These are phyloP conservation scores for Lycopodina hypogea DNA, from an alignment of 37 sponge, comb jelly and placozoan species.

Conservation along the genomic window DNA sequence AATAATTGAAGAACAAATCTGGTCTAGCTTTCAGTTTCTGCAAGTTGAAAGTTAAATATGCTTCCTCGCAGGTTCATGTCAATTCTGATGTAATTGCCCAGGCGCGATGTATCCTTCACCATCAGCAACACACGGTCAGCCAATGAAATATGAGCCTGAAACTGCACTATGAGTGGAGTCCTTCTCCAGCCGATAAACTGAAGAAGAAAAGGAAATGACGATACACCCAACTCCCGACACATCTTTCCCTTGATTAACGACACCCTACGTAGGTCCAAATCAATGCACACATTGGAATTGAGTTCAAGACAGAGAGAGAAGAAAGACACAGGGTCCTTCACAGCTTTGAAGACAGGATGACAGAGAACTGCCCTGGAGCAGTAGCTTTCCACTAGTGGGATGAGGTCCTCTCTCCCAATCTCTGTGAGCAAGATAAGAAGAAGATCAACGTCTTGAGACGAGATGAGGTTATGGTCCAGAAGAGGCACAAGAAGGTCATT, in stretches of 20 bases:
- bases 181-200: constrained; percentile 26
- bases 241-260: constrained; percentile 4
- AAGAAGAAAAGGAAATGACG: neutral
- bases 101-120: neutral
- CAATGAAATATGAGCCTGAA: neutral
- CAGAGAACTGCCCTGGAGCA: neutral
- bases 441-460: constrained; percentile 12
- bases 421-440: neutral
- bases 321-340: neutral
- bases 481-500: constrained; percentile 26
- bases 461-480: neutral
- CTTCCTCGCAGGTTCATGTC: neutral
- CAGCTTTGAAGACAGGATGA: neutral
- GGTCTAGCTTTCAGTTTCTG: neutral
- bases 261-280: constrained; percentile 1
- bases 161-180: neutral
- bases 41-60: constrained; percentile 3
- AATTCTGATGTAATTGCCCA: neutral
- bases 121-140: neutral
- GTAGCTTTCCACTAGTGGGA: constrained; percentile 8
- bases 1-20: no score
- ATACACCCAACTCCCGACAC: neutral
- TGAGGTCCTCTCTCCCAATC: constrained; percentile 4
- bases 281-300: neutral
- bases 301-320: neutral